Evolutionary conservation across 2,113 vertebrate species (phyloP).

Genomic region (Peromyscus polionotus): DNA sequence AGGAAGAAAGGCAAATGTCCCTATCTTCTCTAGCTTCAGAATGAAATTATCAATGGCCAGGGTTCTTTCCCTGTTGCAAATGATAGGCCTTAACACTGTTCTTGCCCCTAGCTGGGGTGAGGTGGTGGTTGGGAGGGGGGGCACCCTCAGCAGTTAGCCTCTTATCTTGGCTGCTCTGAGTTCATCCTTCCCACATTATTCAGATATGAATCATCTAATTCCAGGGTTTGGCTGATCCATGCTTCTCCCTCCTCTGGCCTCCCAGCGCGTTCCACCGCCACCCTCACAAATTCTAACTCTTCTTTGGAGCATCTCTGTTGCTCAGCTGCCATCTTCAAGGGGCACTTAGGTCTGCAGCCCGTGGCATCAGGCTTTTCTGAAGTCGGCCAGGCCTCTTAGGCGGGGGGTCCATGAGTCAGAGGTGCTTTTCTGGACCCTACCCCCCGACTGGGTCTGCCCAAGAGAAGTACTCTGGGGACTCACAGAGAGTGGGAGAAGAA

Average conservation of each 20-base stretch:
- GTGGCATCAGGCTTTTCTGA: neutral
- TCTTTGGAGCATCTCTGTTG: neutral
- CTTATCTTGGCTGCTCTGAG: slow-evolving; percentile 69
- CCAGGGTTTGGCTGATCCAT: slow-evolving; percentile 69
- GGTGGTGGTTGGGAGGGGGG: neutral
- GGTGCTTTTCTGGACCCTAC: neutral
- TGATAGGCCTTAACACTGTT: neutral
- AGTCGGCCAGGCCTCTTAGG: neutral
- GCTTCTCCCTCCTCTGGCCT: slow-evolving; percentile 24
- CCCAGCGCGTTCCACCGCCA: slow-evolving; percentile 7
- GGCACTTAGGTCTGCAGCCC: neutral
- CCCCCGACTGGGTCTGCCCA: neutral
- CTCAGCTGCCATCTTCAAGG: neutral
- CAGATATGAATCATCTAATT: slow-evolving; percentile 80
- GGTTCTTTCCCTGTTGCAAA: neutral
- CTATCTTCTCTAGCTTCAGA: neutral
- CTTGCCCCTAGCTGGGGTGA: neutral
- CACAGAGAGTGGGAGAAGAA: neutral
- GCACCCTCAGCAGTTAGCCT: slow-evolving; percentile 38
- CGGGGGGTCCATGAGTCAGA: neutral
- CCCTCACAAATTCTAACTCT: slow-evolving; percentile 29
- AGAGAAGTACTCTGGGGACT: neutral
- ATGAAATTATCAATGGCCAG: neutral
- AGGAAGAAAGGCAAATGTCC: slow-evolving; percentile 3
- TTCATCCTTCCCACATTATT: slow-evolving; percentile 76